Evolutionary conservation across 2,797 vertebrate genomes (phyloP), one percentile per base, ranked within the genome.

Genomic region (Rhinophrynus dorsalis): DNA sequence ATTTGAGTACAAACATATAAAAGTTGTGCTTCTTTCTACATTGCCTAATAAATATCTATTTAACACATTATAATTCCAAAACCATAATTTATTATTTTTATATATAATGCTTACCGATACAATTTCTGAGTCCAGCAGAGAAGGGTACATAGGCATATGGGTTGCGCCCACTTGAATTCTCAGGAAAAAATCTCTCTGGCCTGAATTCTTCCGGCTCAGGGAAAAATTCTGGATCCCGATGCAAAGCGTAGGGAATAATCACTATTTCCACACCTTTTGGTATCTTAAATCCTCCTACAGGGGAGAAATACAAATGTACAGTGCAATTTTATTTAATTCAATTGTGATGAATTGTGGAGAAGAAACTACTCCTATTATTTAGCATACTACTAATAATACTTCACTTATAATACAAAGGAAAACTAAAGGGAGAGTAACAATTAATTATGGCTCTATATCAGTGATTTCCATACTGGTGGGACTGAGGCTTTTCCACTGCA

Each of bases 41-140:
- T n/a, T n/a, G n/a, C n/a, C n/a, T n/a, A n/a, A n/a, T n/a, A n/a
- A n/a, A n/a, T n/a, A n/a, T n/a, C n/a, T n/a, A n/a, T n/a, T n/a
- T n/a, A n/a, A n/a, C n/a, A n/a, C n/a, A n/a, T n/a, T n/a, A n/a
- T n/a, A n/a, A n/a, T n/a, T n/a, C n/a, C n/a, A n/a, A n/a, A n/a
- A n/a, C n/a, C n/a, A n/a, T n/a, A n/a, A n/a, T n/a, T n/a, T n/a
- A n/a, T n/a, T n/a, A n/a, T n/a, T n/a, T n/a, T n/a, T n/a, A n/a
- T n/a, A n/a, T n/a, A n/a, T n/a, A n/a, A 24, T 70, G 88, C 88
- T 27, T 79, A 98, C 96, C 97, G 11, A 98, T 96, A 48, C 96
- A 98, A 86, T 98, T 99, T 68, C 96, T 92, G 47, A 93, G 90
- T 55, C 97, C 97, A 1, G 96, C 96, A 5, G 96, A 99, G 78